phyloP scores from a whole-genome alignment of 2,888 invertebrate genomes.

The Drosophila tripunctata region DNA sequence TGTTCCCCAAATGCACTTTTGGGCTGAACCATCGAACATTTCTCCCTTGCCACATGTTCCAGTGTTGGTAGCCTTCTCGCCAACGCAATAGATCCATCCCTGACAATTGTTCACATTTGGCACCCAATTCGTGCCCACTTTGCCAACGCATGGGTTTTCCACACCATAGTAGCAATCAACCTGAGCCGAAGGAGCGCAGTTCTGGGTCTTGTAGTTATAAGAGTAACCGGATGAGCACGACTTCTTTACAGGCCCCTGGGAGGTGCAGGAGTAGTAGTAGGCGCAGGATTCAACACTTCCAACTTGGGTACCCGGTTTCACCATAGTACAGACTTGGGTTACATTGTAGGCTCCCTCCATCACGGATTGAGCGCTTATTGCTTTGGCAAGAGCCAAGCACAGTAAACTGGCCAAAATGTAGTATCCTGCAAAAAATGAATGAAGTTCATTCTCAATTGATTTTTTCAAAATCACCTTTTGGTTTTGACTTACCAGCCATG shows the following conservation, averaged over 20 bases:
- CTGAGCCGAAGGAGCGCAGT: conserved; percentile 25
- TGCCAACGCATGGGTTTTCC: conserved; percentile 29
- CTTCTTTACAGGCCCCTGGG: conserved; percentile 31
- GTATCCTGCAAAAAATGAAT: conserved; percentile 29
- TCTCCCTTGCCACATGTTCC: background rate
- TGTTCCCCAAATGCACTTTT: conserved; percentile 23
- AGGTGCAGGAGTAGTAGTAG: conserved; percentile 46
- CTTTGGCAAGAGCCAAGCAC: conserved; percentile 34
- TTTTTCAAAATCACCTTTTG: too few relatives aligned
- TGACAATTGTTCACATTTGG: conserved; percentile 37
- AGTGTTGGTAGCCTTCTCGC: background rate
- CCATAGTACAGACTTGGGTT: conserved; percentile 45
- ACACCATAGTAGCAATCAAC: conserved; percentile 54
- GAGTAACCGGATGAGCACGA: conserved; percentile 29
- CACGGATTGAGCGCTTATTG: conserved; percentile 24
- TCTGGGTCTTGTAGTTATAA: conserved; percentile 17
- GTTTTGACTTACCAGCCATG: conserved; percentile 35
- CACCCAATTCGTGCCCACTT: conserved; percentile 24
- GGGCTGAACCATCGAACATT: background rate
- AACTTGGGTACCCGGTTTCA: conserved; percentile 38
- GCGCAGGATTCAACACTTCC: conserved; percentile 56
- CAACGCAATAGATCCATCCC: conserved; percentile 32
- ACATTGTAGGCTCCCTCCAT: conserved; percentile 65
- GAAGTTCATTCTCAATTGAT: background rate
- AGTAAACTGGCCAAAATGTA: conserved; percentile 51